Evolutionary conservation across 1,140 invertebrate genomes (phyloP).

Genomic region (Dinoponera quadriceps): DNA sequence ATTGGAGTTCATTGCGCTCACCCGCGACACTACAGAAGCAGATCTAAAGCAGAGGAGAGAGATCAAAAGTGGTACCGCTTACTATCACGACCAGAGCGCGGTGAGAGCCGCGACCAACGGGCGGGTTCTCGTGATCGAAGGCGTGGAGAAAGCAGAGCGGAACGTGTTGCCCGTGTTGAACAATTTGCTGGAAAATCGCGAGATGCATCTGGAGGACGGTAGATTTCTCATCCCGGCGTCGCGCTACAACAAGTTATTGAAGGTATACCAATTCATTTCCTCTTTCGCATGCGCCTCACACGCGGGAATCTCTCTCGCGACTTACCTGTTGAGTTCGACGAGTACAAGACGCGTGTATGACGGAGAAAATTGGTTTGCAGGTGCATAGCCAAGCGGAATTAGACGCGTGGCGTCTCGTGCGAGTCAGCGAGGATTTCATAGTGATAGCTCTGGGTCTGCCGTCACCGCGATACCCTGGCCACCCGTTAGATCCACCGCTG

Average conservation of each 20-base stretch:
- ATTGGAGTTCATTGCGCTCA: slow-evolving; percentile 97
- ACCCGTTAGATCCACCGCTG: slow-evolving; percentile 97
- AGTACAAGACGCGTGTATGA: neutral
- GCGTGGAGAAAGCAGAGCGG: slow-evolving; percentile 98
- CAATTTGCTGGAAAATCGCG: slow-evolving; percentile 98
- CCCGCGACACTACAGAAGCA: slow-evolving; percentile 97
- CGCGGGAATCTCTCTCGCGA: too few relatives aligned
- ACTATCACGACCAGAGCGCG: slow-evolving; percentile 98
- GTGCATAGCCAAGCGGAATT: slow-evolving; percentile 92
- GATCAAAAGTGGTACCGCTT: slow-evolving; percentile 94
- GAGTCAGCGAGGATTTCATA: slow-evolving; percentile 96
- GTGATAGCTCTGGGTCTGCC: slow-evolving; percentile 96
- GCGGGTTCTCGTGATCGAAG: slow-evolving; percentile 96
- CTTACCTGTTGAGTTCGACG: neutral
- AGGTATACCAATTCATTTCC: slow-evolving; percentile 87
- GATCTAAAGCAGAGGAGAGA: slow-evolving; percentile 98
- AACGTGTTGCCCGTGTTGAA: slow-evolving; percentile 99
- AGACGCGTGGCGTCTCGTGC: slow-evolving; percentile 94
- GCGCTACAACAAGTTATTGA: slow-evolving; percentile 95
- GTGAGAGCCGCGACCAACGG: slow-evolving; percentile 96
- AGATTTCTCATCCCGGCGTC: slow-evolving; percentile 95
- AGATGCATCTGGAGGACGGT: slow-evolving; percentile 99
- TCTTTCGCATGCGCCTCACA: too few relatives aligned
- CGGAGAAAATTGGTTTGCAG: slow-evolving; percentile 84
- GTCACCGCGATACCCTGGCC: slow-evolving; percentile 94